Percentiles rank a stretch among this genome's conserved stretches.
These are phyloP conservation scores for Sweltsa coloradensis DNA, from an alignment of 1,140 invertebrate species.

Conservation along the genomic window DNA sequence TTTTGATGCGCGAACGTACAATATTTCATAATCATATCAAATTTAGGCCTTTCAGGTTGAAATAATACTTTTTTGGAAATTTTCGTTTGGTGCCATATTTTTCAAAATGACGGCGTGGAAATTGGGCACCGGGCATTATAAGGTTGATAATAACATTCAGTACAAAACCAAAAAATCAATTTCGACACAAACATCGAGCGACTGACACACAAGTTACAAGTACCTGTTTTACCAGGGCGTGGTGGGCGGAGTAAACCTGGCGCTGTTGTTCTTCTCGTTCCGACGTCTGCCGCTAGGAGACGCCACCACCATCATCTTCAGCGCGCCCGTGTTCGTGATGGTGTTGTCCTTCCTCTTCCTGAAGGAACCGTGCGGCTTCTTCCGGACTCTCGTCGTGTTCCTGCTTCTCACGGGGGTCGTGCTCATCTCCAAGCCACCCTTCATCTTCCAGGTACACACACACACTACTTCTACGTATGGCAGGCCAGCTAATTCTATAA, in stretches of 20 bases:
- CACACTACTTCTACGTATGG: slow-evolving; percentile 31
- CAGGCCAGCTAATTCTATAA: slow-evolving; percentile 34
- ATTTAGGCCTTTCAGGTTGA: too few relatives aligned
- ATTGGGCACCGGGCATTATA: not conserved
- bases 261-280: slow-evolving; percentile 38
- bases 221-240: slow-evolving; percentile 33
- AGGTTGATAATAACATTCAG: not conserved
- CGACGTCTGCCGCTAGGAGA: slow-evolving; percentile 39
- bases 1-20: too few relatives aligned
- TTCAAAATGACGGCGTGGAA: too few relatives aligned
- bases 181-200: too few relatives aligned
- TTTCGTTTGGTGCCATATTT: too few relatives aligned
- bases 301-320: slow-evolving; percentile 45
- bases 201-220: too few relatives aligned
- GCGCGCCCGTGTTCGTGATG: slow-evolving; percentile 41
- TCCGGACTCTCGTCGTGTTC: slow-evolving; percentile 36
- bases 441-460: slow-evolving; percentile 28
- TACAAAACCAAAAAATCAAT: too few relatives aligned
- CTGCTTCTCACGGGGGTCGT: slow-evolving; percentile 36
- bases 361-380: slow-evolving; percentile 39
- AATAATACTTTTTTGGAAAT: too few relatives aligned
- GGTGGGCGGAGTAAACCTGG: slow-evolving; percentile 36
- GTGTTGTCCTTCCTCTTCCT: slow-evolving; percentile 39
- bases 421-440: slow-evolving; percentile 38
- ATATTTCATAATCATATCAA: too few relatives aligned